Conservation (phyloP, 2,113 vertebrate species). For the Malaclemys terrapin region DNA sequence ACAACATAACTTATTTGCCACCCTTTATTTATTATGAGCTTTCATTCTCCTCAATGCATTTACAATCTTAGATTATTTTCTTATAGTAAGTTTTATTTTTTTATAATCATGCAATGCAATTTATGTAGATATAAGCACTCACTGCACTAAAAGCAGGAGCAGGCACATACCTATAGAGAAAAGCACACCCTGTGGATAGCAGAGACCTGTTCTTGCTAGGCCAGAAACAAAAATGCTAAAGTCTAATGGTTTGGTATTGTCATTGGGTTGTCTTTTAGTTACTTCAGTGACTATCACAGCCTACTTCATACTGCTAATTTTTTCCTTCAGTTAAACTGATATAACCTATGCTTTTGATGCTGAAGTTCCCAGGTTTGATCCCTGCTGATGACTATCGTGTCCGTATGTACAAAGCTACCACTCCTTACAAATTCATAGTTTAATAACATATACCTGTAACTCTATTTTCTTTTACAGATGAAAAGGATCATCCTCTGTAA, state of each 20-base stretch:
- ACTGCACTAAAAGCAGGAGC: background rate
- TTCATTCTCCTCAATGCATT: background rate
- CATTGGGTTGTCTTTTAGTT: background rate
- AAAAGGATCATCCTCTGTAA: background rate
- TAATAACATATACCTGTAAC: background rate
- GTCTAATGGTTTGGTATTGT: background rate
- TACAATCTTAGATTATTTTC: background rate
- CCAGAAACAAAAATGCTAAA: background rate
- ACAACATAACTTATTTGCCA: background rate
- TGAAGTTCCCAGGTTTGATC: background rate
- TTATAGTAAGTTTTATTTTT: background rate
- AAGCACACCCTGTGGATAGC: background rate
- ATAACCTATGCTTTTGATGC: background rate
- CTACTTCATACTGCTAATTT: background rate
- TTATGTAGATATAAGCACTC: background rate
- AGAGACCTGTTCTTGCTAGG: background rate
- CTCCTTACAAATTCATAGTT: no score
- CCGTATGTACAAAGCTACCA: background rate
- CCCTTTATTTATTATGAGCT: background rate
- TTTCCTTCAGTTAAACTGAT: background rate
- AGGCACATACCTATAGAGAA: background rate
- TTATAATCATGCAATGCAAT: background rate
- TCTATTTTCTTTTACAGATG: background rate
- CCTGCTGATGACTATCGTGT: background rate
- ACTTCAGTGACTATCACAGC: background rate